These are phyloP conservation scores for Trichomycterus rosablanca DNA, from an alignment of 2,113 vertebrate species.

Conservation along the genomic window DNA sequence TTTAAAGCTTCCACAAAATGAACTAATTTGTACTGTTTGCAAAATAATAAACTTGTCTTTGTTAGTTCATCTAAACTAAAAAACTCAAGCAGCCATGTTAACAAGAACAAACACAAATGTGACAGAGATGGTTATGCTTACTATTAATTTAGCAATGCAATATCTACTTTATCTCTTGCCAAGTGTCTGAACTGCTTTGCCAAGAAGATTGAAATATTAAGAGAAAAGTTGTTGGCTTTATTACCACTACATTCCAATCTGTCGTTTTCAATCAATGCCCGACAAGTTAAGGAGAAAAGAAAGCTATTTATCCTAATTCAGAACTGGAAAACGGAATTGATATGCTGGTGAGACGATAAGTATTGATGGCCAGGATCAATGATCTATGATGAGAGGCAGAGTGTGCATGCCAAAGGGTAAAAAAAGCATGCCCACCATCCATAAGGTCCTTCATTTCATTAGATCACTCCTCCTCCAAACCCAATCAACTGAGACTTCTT, in stretches of 20 bases:
- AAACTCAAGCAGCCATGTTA: no score
- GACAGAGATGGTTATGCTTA: no score
- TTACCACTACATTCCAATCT: conserved; percentile 47
- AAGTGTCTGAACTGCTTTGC: conserved; percentile 14
- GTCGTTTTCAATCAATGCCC: conserved; percentile 55
- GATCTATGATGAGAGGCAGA: conserved; percentile 62
- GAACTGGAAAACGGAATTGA: conserved; percentile 21
- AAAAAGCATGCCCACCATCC: conserved; percentile 49
- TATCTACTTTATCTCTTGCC: no score
- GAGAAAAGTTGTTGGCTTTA: conserved; percentile 33
- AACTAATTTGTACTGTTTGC: no score
- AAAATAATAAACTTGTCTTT: no score
- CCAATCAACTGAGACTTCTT: conserved; percentile 69
- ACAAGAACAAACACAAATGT: no score
- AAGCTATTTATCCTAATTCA: conserved; percentile 38
- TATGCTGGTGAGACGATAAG: conserved; percentile 24
- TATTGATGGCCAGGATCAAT: conserved; percentile 57
- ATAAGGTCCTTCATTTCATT: conserved; percentile 59
- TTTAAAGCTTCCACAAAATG: no score
- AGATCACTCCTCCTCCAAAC: conserved; percentile 60
- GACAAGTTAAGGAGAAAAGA: conserved; percentile 46
- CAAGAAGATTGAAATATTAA: conserved; percentile 21
- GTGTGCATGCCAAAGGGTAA: conserved; percentile 59
- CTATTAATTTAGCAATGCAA: no score
- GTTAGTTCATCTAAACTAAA: no score